Evolutionary conservation across 1,140 invertebrate genomes (phyloP).

Genomic region (Hesperophylax magnus): DNA sequence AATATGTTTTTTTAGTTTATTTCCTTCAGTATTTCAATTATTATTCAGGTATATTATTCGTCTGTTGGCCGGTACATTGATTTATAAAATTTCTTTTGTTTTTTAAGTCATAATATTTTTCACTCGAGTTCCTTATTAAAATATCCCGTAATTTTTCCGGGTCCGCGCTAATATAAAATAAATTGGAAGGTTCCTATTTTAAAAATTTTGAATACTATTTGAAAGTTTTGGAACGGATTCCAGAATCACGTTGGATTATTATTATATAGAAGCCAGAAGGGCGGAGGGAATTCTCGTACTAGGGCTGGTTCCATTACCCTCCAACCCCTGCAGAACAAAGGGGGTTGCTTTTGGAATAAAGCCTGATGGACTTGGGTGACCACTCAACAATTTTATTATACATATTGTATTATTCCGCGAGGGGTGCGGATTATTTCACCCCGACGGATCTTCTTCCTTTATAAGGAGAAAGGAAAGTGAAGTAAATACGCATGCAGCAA

Average conservation of each 20-base stretch:
- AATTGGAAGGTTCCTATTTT: too few species aligned
- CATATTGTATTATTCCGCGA: background rate
- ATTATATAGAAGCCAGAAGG: background rate
- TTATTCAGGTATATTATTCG: too few species aligned
- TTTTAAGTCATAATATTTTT: too few species aligned
- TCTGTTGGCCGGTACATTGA: too few species aligned
- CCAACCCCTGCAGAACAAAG: background rate
- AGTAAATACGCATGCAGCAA: too few species aligned
- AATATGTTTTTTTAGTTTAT: too few species aligned
- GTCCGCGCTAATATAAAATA: too few species aligned
- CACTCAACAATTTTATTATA: conserved; percentile 41
- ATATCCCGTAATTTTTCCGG: too few species aligned
- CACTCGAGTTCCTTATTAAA: too few species aligned
- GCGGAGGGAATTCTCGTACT: background rate
- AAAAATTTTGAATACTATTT: too few species aligned
- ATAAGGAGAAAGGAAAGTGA: background rate
- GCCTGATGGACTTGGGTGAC: conserved; percentile 35
- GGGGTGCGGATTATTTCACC: conserved; percentile 9
- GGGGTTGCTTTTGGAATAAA: conserved; percentile 7
- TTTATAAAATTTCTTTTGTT: too few species aligned
- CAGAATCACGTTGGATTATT: conserved; percentile 5
- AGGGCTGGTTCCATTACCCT: conserved; percentile 13
- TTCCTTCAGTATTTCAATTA: too few species aligned
- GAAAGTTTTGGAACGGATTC: background rate
- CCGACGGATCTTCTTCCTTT: background rate